Evolutionary conservation across 2,888 invertebrate species (phyloP).

Genomic region (Drepanosiphum platanoidis): DNA sequence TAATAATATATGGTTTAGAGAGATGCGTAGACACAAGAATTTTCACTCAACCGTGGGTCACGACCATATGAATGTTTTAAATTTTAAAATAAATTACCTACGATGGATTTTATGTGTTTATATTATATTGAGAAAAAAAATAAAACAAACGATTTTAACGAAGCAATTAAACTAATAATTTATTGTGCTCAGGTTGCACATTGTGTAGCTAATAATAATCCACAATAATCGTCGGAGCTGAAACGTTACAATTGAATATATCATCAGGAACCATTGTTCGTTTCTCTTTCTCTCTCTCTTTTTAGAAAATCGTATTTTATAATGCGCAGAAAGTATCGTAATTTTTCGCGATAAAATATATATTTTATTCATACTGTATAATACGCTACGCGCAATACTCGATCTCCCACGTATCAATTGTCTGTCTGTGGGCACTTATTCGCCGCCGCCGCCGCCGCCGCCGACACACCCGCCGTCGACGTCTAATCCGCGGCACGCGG

Average conservation of each 20-base stretch:
- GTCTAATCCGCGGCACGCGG: conserved; percentile 1
- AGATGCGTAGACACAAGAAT: too few species aligned
- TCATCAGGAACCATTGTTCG: conserved; percentile 26
- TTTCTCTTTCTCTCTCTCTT: not conserved
- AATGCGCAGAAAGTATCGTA: not conserved
- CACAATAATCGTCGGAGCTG: conserved; percentile 7
- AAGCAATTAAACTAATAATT: conserved; percentile 31
- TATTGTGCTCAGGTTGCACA: not conserved
- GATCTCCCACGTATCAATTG: not conserved
- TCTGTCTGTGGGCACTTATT: not conserved
- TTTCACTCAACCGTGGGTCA: too few species aligned
- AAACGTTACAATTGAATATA: conserved; percentile 17
- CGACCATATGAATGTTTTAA: too few species aligned
- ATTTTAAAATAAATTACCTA: too few species aligned
- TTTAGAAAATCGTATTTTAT: not conserved
- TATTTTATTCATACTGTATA: conserved; percentile 11
- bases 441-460: not conserved
- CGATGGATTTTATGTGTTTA: not conserved
- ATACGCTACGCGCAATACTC: not conserved
- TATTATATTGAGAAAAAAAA: too few species aligned
- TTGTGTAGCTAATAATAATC: not conserved
- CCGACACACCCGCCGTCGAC: not conserved
- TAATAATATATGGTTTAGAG: too few species aligned
- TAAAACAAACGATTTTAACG: conserved; percentile 31
- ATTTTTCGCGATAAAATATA: conserved; percentile 24